A percentile compares a stretch with the other conserved stretches of the same genome.
Evolutionary conservation across 1,140 invertebrate species (phyloP).

Genomic region (Matsumurasca onukii): DNA sequence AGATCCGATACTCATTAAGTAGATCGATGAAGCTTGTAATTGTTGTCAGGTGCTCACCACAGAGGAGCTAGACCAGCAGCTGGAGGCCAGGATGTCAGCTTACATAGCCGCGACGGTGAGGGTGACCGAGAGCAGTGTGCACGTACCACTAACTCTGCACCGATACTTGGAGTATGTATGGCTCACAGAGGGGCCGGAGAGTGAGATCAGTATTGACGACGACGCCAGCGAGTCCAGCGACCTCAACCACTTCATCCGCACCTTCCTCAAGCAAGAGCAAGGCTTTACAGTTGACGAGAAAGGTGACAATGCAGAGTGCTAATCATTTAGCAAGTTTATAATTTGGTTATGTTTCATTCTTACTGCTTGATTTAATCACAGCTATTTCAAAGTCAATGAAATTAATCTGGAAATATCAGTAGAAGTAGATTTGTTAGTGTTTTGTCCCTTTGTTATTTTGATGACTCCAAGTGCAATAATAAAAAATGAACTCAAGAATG

Average conservation of each 20-base stretch:
- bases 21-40: neutral
- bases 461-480: too few relatives aligned
- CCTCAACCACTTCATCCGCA: neutral
- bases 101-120: neutral
- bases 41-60: neutral
- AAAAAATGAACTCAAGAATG: too few relatives aligned
- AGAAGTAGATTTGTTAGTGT: too few relatives aligned
- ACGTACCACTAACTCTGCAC: neutral
- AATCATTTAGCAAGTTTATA: too few relatives aligned
- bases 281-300: too few relatives aligned
- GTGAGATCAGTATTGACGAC: slow-evolving; percentile 15
- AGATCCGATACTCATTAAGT: too few relatives aligned
- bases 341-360: too few relatives aligned
- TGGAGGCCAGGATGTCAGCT: slow-evolving; percentile 7
- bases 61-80: neutral
- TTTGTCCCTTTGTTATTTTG: too few relatives aligned
- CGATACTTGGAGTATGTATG: slow-evolving; percentile 13
- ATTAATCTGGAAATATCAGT: too few relatives aligned
- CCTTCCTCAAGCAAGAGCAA: slow-evolving; percentile 20
- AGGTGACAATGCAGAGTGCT: too few relatives aligned
- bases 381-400: too few relatives aligned
- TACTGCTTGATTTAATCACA: too few relatives aligned
- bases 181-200: slow-evolving; percentile 3
- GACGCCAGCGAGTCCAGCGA: slow-evolving; percentile 14
- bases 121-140: neutral